Evolutionary conservation across 2,888 invertebrate species (phyloP), one percentile per base, ranked within the genome.

Genomic region (Xylota segnis): DNA sequence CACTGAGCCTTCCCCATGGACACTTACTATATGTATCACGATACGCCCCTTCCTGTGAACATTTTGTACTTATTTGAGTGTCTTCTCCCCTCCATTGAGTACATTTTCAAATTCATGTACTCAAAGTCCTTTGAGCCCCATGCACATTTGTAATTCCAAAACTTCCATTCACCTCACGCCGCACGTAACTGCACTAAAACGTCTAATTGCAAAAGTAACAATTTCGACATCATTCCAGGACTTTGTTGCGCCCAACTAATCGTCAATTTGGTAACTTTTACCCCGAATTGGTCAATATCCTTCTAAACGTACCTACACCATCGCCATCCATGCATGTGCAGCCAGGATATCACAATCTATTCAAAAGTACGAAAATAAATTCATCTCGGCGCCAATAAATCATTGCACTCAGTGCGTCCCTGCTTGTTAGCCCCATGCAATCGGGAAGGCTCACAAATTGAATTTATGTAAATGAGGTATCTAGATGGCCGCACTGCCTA

Each of bases 401-500:
- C 66, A 78, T 59, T 34, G 65, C 50, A 34, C 54, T 47, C 40
- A 32, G 45, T 37, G 18, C 29, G n/a, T 37, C 7, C 7, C 56
- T 52, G 47, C 54, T 45, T 68, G 74, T 47, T 68, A 59, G 23
- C 66, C 47, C 43, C 65, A 50, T 83, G 75, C 75, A 61, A 59
- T 83, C 52, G 34, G 71, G 14, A 34, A 16, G 58, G 59, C 58
- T 50, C 76, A 82, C 83, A 88, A 88, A 88, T 88, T 88, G 87
- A 88, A 88, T 87, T 88, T 88, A 88, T 88, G 88, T 79, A 87
- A 88, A 88, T 88, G 87, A 88, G 87, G 34, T 68, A 75, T 65
- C 74, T 81, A 52, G 75, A 68, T 75, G 45, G 43, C 50, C 61
- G 23, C 63, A 63, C n/a, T 34, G 52, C 70, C 70, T 34, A 58